These are phyloP conservation scores for Steatocranus sp. DNA, from an alignment of 2,797 vertebrate species.

Conservation along the genomic window DNA sequence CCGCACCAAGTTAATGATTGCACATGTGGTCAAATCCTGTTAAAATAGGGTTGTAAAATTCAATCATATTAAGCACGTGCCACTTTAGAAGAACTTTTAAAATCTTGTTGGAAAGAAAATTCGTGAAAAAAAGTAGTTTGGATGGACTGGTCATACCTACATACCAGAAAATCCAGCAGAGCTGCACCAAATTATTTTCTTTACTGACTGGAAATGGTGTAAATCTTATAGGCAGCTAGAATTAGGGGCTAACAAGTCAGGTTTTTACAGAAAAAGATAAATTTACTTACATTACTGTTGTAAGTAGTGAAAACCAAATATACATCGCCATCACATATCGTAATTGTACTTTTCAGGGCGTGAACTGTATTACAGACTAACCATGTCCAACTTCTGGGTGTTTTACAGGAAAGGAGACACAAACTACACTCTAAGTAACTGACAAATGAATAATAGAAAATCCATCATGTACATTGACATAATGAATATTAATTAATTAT, in stretches of 20 bases:
- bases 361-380: neutral
- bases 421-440: neutral
- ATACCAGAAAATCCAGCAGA: neutral
- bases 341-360: neutral
- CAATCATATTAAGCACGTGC: neutral
- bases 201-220: neutral
- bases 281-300: neutral
- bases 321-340: neutral
- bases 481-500: neutral
- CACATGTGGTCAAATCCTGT: constrained; percentile 4
- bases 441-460: neutral
- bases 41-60: neutral
- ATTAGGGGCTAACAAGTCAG: neutral
- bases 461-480: neutral
- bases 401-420: neutral
- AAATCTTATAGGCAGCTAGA: neutral
- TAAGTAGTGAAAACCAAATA: neutral
- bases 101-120: neutral
- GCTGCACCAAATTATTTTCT: neutral
- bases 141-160: neutral
- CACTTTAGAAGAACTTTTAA: neutral
- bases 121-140: neutral
- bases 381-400: neutral
- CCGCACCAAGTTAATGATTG: constrained; percentile 9
- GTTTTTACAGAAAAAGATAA: neutral